Base-by-base conservation (phyloP, 2,888 invertebrate genomes). In the Sarcophaga variegata region DNA sequence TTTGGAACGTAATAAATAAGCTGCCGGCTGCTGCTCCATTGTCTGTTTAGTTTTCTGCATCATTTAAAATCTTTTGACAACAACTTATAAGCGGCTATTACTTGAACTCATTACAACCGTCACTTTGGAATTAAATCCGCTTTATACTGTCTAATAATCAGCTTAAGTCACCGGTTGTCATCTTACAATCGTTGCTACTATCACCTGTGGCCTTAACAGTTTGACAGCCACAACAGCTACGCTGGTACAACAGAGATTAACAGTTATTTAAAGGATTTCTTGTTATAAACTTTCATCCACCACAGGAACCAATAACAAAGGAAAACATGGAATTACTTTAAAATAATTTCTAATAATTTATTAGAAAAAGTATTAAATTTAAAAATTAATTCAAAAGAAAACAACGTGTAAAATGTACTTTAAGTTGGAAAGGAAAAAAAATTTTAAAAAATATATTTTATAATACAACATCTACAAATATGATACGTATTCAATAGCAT, bases 101-200 rank as follows among this genome's bases (percentile, higher is more conserved):
- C 54, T 54, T 54, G 17, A 54, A 54, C 54, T 14, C 17, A 54
- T 54, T 54, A 54, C 17, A 54, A 17, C 14, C 17, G 54, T 54
- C 54, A 54, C 54, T 49, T 71, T 78, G 27, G 27, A 72, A 49
- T 64, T 10, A 67, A 72, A 83, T 62, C 49, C 77, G 37, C 37
- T 63, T 45, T 62, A 62, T 37, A 37, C 10, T 54, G 17, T 12
- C 37, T 72, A 67, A 49, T 78, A 83, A 83, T 72, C 77, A 25
- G 78, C 78, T 83, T 72, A 78, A 83, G 70, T 67, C 10, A 67
- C 72, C 72, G 60, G 22, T 14, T 83, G 67, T 37, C 72, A 49
- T 27, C 66, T 83, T 49, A 62, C 71, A n/a, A 60, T 45, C 71
- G 66, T 77, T 77, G 64, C 20, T 77, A 66, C 12, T 11, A 54